These are phyloP conservation scores for Sthenelais limicola DNA, from an alignment of 2,888 invertebrate genomes.

Conservation along the genomic window DNA sequence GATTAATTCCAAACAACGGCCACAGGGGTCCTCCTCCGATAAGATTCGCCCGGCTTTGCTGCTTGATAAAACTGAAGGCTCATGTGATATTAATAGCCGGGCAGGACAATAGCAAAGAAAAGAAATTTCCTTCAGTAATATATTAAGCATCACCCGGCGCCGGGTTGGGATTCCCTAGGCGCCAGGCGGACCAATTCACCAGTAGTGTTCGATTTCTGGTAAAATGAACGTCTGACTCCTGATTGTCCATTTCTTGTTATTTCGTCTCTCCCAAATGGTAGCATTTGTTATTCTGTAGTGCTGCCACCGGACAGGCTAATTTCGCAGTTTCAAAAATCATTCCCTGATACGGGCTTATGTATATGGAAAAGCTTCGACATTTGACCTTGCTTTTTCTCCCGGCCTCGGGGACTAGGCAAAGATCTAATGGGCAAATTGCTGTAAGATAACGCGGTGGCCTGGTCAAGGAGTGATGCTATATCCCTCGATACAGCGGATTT, in stretches of 20 bases:
- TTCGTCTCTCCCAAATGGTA: constrained; percentile 33
- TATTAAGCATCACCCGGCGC: constrained; percentile 17
- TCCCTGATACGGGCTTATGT: constrained; percentile 26
- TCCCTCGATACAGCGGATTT: too few relatives aligned
- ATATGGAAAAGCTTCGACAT: constrained; percentile 15
- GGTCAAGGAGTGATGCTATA: neutral
- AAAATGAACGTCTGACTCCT: constrained; percentile 13
- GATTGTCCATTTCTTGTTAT: constrained; percentile 33
- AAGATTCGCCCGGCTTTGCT: neutral
- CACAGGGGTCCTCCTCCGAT: constrained; percentile 2
- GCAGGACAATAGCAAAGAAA: constrained; percentile 6
- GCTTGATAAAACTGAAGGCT: constrained; percentile 27
- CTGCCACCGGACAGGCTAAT: constrained; percentile 26
- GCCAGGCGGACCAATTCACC: neutral
- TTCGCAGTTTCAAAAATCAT: constrained; percentile 40
- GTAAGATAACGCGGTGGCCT: constrained; percentile 28
- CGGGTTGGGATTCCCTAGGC: neutral
- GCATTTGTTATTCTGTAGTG: constrained; percentile 35
- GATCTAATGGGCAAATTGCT: constrained; percentile 29
- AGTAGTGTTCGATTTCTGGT: constrained; percentile 29
- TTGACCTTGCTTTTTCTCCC: too few relatives aligned
- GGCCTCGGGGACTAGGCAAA: constrained; percentile 5
- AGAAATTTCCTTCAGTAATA: constrained; percentile 11
- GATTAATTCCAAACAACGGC: constrained; percentile 36
- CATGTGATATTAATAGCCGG: constrained; percentile 33